phyloP scores from a whole-genome alignment of 30 jellyfish, hydroid and myxozoan species.

The Cassiopea andromeda region DNA sequence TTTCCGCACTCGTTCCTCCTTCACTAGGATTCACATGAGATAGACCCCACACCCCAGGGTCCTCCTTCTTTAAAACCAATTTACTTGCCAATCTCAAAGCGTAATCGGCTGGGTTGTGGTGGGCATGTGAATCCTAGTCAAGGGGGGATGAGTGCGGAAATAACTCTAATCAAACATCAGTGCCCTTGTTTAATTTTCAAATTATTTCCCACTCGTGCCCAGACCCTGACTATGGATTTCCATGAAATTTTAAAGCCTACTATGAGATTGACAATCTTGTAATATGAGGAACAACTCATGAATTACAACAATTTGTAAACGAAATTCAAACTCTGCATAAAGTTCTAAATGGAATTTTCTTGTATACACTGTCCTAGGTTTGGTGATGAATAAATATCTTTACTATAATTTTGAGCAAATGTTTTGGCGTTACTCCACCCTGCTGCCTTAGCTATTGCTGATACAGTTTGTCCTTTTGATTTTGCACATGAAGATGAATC shows the following conservation, averaged over 20 bases:
- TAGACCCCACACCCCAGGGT: conserved; percentile 32
- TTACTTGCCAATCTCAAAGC: conserved; percentile 6
- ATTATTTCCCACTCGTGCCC: conserved; percentile 27
- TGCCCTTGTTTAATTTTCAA: conserved; percentile 6
- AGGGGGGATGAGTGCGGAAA: conserved; percentile 37
- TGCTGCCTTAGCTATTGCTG: conserved; percentile 45
- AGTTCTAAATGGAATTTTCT: conserved; percentile 6
- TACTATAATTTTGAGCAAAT: conserved; percentile 37
- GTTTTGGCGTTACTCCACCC: conserved; percentile 52
- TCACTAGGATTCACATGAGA: conserved; percentile 42
- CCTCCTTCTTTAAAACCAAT: conserved; percentile 6
- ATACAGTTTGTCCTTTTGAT: conserved; percentile 32
- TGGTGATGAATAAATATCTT: conserved; percentile 22
- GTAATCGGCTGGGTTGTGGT: conserved; percentile 26
- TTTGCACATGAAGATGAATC: conserved; percentile 36
- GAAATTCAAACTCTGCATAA: background rate
- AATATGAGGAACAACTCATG: background rate
- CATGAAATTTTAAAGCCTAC: conserved; percentile 38
- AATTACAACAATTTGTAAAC: background rate
- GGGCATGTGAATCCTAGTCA: conserved; percentile 45
- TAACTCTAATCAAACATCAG: conserved; percentile 34
- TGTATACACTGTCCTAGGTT: conserved; percentile 27
- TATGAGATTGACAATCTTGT: conserved; percentile 27
- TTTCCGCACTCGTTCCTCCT: conserved; percentile 40
- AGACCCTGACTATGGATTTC: conserved; percentile 25